Evolutionary conservation across 1,140 invertebrate genomes (phyloP).

Genomic region (Bemisia tabaci): DNA sequence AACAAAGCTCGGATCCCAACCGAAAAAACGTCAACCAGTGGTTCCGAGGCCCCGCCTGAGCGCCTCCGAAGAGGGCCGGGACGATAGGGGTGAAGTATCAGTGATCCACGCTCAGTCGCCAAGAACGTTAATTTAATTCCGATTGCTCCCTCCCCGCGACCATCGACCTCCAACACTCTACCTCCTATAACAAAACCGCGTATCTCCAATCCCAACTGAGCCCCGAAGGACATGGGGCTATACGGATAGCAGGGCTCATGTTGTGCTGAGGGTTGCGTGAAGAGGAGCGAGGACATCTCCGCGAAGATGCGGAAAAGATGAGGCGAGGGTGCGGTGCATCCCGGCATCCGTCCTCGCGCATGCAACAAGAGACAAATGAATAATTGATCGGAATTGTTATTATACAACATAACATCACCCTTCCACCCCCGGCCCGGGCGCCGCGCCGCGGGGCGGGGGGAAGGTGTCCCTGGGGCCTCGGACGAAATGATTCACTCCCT

Average conservation of each 20-base stretch:
- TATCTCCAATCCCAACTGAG: too few species aligned
- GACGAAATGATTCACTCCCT: not conserved
- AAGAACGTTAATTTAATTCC: not conserved
- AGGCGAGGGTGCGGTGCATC: constrained; percentile 24
- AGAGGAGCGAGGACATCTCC: not conserved
- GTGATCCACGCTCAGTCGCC: not conserved
- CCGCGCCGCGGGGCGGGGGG: not conserved
- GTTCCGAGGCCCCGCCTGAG: not conserved
- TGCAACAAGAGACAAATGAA: constrained; percentile 20
- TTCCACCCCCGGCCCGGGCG: constrained; percentile 15
- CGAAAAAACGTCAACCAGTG: constrained; percentile 7
- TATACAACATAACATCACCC: constrained; percentile 13
- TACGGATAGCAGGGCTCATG: not conserved
- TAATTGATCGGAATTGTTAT: constrained; percentile 20
- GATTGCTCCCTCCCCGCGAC: constrained; percentile 15
- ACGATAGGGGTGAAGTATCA: too few species aligned
- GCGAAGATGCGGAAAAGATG: constrained; percentile 26
- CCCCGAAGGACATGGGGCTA: not conserved
- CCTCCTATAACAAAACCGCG: too few species aligned
- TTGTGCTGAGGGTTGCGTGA: not conserved
- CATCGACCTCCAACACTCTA: not conserved
- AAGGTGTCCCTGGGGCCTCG: not conserved
- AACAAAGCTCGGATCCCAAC: not conserved
- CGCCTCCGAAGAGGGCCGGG: not conserved
- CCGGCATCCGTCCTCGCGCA: constrained; percentile 23